These are phyloP conservation scores for Plecturocebus donacophilus DNA, from an alignment of 2,113 vertebrate species.

Conservation along the genomic window DNA sequence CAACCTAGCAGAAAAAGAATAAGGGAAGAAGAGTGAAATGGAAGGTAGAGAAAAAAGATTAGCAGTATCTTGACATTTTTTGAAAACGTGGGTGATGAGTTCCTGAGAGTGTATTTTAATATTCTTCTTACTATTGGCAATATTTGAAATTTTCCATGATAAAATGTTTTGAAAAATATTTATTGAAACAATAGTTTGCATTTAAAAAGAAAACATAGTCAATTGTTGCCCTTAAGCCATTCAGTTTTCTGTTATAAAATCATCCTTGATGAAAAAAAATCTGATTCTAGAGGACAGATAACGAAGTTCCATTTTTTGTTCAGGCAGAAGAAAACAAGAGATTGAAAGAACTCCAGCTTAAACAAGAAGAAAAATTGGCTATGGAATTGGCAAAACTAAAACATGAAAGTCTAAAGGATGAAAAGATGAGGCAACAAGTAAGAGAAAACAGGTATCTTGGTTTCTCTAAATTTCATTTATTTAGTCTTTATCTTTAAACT, in stretches of 20 bases:
- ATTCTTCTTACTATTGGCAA: not conserved
- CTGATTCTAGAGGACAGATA: not conserved
- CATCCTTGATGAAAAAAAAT: not conserved
- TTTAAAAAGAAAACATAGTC: slow-evolving; percentile 33
- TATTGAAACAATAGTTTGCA: not conserved
- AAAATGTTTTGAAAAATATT: slow-evolving; percentile 1
- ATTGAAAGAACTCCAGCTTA: slow-evolving; percentile 79
- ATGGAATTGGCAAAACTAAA: slow-evolving; percentile 88
- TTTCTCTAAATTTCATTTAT: not conserved
- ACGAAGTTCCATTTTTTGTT: not conserved
- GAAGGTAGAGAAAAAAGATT: not conserved
- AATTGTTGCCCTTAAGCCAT: not conserved
- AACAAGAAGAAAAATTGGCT: slow-evolving; percentile 91
- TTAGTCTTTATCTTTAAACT: not conserved
- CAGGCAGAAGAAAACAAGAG: slow-evolving; percentile 88
- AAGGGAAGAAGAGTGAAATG: not conserved
- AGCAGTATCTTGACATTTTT: not conserved
- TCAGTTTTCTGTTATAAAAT: slow-evolving; percentile 14
- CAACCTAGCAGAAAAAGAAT: not conserved
- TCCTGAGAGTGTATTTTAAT: not conserved
- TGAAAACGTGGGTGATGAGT: not conserved
- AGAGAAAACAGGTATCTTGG: slow-evolving; percentile 91
- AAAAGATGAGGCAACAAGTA: slow-evolving; percentile 93
- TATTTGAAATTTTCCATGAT: not conserved
- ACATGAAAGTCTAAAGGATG: slow-evolving; percentile 86